These are phyloP conservation scores for Meghimatium bilineatum DNA, from an alignment of 2,888 invertebrate species.

Conservation along the genomic window DNA sequence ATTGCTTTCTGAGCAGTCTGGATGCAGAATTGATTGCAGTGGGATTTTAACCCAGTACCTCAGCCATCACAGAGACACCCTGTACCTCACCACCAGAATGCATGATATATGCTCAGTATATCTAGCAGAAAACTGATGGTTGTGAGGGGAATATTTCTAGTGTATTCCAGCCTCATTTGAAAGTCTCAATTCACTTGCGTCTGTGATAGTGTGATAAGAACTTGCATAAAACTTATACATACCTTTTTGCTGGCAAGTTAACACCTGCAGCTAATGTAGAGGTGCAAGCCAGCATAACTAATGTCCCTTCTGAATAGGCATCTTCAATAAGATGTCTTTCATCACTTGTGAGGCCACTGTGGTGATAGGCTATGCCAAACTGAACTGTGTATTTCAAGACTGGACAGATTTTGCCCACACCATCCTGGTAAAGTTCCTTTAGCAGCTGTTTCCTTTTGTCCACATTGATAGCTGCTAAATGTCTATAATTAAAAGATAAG, in stretches of 20 bases:
- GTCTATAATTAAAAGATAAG: constrained; percentile 74
- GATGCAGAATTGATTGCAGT: no score
- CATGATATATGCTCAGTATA: no score
- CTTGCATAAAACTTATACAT: background rate
- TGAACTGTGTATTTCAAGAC: constrained; percentile 84
- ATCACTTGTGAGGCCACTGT: constrained; percentile 88
- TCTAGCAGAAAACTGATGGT: no score
- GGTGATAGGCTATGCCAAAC: constrained; percentile 94
- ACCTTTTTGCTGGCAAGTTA: constrained; percentile 92
- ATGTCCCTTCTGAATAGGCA: constrained; percentile 85
- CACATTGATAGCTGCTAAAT: constrained; percentile 80
- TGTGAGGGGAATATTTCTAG: no score
- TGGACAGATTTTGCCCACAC: constrained; percentile 83
- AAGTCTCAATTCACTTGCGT: no score
- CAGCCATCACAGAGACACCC: no score
- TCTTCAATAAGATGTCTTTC: constrained; percentile 90
- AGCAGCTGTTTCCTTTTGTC: constrained; percentile 81
- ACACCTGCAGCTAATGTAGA: constrained; percentile 98
- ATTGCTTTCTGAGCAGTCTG: no score
- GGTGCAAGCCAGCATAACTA: constrained; percentile 94
- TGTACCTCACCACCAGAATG: no score
- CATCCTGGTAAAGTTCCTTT: constrained; percentile 82
- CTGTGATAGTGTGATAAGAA: no score
- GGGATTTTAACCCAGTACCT: no score
- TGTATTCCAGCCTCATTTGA: no score